These are phyloP conservation scores for Eurystomus gularis DNA, from an alignment of 2,113 vertebrate species.

Conservation along the genomic window DNA sequence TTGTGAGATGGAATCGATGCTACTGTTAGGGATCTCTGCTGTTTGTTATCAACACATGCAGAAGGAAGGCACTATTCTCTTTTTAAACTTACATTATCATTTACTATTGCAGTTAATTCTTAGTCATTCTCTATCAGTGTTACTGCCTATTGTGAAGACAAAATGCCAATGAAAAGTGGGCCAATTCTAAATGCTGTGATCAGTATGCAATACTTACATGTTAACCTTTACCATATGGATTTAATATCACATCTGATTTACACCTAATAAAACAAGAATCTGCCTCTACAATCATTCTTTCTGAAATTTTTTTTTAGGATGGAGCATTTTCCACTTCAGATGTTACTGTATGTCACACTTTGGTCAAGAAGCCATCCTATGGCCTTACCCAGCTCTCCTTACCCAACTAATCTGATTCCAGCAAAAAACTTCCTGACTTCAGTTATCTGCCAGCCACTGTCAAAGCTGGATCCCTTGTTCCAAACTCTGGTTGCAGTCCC, in stretches of 20 bases:
- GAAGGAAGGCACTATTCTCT: neutral
- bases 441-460: neutral
- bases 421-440: neutral
- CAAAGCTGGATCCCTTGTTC: neutral
- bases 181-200: conserved; percentile 36
- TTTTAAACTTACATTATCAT: conserved; percentile 34
- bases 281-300: neutral
- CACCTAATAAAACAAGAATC: conserved; percentile 23
- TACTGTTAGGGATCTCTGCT: neutral
- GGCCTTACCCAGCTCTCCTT: neutral
- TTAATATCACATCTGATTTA: conserved; percentile 73
- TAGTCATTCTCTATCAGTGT: conserved; percentile 5
- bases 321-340: neutral
- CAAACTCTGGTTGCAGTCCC: neutral
- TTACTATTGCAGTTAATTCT: conserved; percentile 32
- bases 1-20: neutral
- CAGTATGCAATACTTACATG: conserved; percentile 56
- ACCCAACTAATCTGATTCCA: neutral
- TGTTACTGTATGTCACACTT: neutral
- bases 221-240: conserved; percentile 69
- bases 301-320: neutral
- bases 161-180: conserved; percentile 56
- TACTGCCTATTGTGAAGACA: conserved; percentile 41
- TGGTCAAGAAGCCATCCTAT: neutral
- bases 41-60: neutral